phyloP scores from a whole-genome alignment of 2,888 invertebrate genomes.

The Mesodorylaimus sp. region DNA sequence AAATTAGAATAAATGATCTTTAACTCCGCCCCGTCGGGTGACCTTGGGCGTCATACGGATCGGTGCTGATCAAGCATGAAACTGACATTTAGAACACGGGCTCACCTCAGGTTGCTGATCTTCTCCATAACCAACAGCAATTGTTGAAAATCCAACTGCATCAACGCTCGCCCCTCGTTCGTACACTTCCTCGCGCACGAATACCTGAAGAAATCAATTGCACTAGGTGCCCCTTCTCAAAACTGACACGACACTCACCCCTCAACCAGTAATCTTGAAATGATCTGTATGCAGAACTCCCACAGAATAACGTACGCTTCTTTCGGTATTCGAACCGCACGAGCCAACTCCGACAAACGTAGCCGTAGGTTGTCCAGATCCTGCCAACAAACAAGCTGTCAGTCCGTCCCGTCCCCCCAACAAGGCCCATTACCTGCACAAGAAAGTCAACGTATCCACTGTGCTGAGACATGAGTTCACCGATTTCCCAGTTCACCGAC shows the following conservation, averaged over 20 bases:
- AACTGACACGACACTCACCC: slow-evolving; percentile 40
- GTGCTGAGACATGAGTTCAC: slow-evolving; percentile 77
- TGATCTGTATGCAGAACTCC: slow-evolving; percentile 66
- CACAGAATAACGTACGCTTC: slow-evolving; percentile 43
- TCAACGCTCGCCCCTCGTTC: slow-evolving; percentile 81
- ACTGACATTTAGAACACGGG: too few species aligned
- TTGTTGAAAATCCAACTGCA: slow-evolving; percentile 94
- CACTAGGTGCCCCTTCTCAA: background rate
- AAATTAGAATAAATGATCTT: too few species aligned
- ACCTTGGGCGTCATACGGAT: too few species aligned
- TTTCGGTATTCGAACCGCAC: background rate
- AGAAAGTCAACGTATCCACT: slow-evolving; percentile 52
- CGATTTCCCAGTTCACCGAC: slow-evolving; percentile 66
- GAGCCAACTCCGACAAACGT: slow-evolving; percentile 11
- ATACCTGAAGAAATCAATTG: slow-evolving; percentile 36
- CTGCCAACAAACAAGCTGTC: slow-evolving; percentile 14
- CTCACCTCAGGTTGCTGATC: background rate
- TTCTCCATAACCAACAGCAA: slow-evolving; percentile 54
- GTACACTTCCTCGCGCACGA: slow-evolving; percentile 78
- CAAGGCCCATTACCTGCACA: too few species aligned
- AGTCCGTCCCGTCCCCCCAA: too few species aligned
- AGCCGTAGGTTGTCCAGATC: slow-evolving; percentile 17
- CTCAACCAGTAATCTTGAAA: slow-evolving; percentile 73
- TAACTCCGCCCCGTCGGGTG: too few species aligned
- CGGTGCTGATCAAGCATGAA: too few species aligned